Evolutionary conservation across 2,113 vertebrate species (phyloP), one percentile per base, ranked within the genome.

Genomic region (Mesoclemmys tuberculata): DNA sequence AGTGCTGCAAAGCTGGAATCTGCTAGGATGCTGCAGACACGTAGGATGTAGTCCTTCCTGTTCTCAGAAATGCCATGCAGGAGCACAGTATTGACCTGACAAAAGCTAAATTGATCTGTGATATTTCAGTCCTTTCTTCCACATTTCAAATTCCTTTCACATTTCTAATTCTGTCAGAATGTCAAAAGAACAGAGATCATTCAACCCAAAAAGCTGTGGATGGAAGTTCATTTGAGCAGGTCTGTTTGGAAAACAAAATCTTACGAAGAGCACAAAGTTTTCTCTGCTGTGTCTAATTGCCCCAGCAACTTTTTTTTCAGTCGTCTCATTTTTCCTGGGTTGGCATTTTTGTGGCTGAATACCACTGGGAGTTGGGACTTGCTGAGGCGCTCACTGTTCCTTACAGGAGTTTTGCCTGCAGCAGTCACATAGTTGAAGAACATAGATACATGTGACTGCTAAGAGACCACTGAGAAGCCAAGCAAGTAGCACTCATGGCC

Each of bases 351-450:
- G 91, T 94, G 95, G 89, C 90, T 92, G 88, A 89, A 88, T 96
- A 87, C 98, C 97, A 95, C 95, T 95, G 98, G 98, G 98, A 98
- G 85, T 93, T 84, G 26, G 96, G 91, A 26, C 94, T 97, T 88
- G 68, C 96, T 92, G 95, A 92, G 82, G 82, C 48, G 97, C 96
- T 97, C 79, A 88, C 95, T 97, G 94, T 96, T 95, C 84, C 97
- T 98, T 98, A 89, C 8, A 97, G 97, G 96, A 97, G 87, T 98
- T 98, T 98, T 97, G 98, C 98, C 98, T 98, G 97, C 98, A 98
- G 98, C 98, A 68, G 97, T 98, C 96, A 96, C 97, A 98, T 89
- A 97, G 98, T 97, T 98, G 98, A 98, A 98, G 98, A 98, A 96
- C 97, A 92, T 4, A 97, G 97, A 95, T 98, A 95, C 97, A 41